Evolutionary conservation across 2,888 invertebrate genomes (phyloP).

Genomic region (Diploptera punctata): DNA sequence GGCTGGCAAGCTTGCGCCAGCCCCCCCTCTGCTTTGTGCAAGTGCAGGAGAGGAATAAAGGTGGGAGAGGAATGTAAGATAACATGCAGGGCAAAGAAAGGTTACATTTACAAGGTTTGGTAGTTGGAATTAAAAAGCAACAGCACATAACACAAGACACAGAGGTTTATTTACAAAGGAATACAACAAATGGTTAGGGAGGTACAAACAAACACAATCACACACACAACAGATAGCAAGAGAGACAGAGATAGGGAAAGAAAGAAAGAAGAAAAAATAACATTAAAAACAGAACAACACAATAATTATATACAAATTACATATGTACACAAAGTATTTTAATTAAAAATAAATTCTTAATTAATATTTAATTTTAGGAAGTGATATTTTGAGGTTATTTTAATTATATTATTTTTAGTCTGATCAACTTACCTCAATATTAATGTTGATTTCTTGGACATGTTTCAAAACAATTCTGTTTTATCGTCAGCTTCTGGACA

Average conservation of each 20-base stretch:
- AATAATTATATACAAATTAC: no score
- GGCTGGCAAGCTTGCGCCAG: conserved; percentile 71
- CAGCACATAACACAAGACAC: background rate
- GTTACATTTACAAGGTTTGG: background rate
- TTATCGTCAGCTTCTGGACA: no score
- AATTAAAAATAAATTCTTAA: no score
- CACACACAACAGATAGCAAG: conserved; percentile 18
- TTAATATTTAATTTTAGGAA: no score
- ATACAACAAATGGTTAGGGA: background rate
- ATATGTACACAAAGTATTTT: no score
- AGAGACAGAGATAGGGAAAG: conserved; percentile 34
- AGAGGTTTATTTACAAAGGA: conserved; percentile 3
- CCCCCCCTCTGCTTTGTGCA: conserved; percentile 58
- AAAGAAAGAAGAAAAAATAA: conserved; percentile 34
- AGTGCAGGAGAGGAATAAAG: conserved; percentile 36
- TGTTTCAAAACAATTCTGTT: no score
- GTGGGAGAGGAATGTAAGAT: no score
- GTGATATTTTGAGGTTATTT: no score
- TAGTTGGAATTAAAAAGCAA: background rate
- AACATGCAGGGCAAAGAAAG: background rate
- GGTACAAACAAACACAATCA: conserved; percentile 9
- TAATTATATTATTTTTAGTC: no score
- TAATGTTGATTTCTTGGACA: no score
- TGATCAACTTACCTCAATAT: no score
- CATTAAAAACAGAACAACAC: no score